Evolutionary conservation across 2,797 vertebrate genomes (phyloP).

Genomic region (Periophthalmus magnuspinnatus): DNA sequence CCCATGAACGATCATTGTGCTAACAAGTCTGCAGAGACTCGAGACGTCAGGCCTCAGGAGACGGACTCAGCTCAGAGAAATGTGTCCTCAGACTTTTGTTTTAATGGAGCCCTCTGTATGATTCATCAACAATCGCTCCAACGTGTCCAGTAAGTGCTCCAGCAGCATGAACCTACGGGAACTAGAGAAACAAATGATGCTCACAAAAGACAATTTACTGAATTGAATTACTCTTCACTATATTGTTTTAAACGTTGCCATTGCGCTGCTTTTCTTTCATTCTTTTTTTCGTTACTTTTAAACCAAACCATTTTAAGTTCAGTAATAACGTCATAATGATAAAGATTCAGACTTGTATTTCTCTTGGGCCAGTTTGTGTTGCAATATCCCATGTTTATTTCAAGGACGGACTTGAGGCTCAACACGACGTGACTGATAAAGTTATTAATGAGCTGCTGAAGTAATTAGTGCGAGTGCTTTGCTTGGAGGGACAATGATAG

Average conservation of each 20-base stretch:
- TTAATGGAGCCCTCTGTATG: slow-evolving; percentile 21
- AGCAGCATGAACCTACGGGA: too few species aligned
- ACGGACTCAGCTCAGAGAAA: background rate
- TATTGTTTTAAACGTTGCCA: too few species aligned
- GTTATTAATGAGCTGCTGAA: slow-evolving; percentile 11
- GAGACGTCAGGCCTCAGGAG: slow-evolving; percentile 8
- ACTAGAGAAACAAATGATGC: too few species aligned
- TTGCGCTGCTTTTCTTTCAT: too few species aligned
- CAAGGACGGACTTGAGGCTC: slow-evolving; percentile 11
- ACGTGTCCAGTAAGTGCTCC: slow-evolving; percentile 3
- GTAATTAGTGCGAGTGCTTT: slow-evolving; percentile 15
- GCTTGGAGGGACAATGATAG: slow-evolving; percentile 18
- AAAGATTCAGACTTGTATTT: background rate
- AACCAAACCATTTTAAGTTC: background rate
- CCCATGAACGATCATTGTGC: background rate
- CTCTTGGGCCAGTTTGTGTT: background rate
- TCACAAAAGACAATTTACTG: too few species aligned
- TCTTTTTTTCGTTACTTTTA: background rate
- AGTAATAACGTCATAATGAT: background rate
- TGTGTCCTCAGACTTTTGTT: background rate
- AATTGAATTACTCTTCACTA: too few species aligned
- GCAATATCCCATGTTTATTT: background rate
- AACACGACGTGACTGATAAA: background rate
- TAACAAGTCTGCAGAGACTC: slow-evolving; percentile 27
- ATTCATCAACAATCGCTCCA: slow-evolving; percentile 17